Base-by-base conservation (phyloP, 2,797 vertebrate genomes). In the Pogonophryne albipinna region DNA sequence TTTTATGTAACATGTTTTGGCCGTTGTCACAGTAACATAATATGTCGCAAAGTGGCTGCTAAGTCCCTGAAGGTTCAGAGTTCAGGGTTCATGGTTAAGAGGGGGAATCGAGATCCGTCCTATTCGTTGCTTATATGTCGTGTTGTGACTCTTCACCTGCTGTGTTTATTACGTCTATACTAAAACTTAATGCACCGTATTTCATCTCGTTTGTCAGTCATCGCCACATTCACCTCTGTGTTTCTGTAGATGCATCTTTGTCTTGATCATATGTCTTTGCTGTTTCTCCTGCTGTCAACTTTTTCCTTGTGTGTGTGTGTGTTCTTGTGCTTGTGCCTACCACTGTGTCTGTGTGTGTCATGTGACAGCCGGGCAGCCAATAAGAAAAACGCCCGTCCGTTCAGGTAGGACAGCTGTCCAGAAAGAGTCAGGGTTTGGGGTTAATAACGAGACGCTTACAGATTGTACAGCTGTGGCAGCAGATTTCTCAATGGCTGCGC, bases 331-430 rank as follows among this genome's bases (percentile, higher is more conserved):
- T 66, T 71, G 6, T 89, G 50, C 55, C 72, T 66, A 51, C 77
- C 57, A 2, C 78, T 85, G 66, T 74, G 55, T 80, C 52, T 86
- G 64, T 90, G 55, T 87, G 79, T 91, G 85, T 92, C 85, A 85
- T 86, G 82, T 90, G 84, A 89, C 84, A 59, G 79, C 88, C 90
- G 87, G 78, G 75, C 87, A 85, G 72, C 86, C 83, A 80, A 86
- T 93, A 90, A 90, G 90, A 93, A 87, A 91, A 89, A 86, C 70
- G 57, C 77, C 79, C 88, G 92, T 72, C 84, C 93, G 86, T 79
- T 92, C 89, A 94, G 94, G 92, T 94, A 93, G 86, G 90, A 89
- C 71, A 57, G 71, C 71, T 85, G 83, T 74, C 64, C 49, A 17
- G 51, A 61, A 41, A 76, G 47, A 10, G 75, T 73, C 50, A 58